A percentile compares a stretch with the other conserved stretches of the same genome.
These are phyloP conservation scores for Isurus oxyrinchus DNA, from an alignment of 2,113 vertebrate species.

Conservation along the genomic window DNA sequence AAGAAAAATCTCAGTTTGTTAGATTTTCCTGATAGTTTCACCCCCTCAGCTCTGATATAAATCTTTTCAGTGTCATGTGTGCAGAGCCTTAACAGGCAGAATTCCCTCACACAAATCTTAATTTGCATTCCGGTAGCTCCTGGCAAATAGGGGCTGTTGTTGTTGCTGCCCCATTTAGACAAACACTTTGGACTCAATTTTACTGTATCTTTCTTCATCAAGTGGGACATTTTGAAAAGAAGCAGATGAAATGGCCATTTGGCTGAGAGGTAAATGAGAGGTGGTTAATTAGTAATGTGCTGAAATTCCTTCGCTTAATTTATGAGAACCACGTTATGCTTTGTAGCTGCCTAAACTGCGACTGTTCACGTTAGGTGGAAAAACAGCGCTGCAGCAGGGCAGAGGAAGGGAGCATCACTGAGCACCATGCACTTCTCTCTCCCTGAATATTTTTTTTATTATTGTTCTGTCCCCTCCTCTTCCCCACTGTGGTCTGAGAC, in stretches of 20 bases:
- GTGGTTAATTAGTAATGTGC: conserved; percentile 15
- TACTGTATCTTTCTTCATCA: neutral
- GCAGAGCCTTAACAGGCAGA: conserved; percentile 23
- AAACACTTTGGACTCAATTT: conserved; percentile 26
- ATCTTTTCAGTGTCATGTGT: neutral
- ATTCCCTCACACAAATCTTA: neutral
- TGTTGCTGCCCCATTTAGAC: conserved; percentile 16
- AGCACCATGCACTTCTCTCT: conserved; percentile 35
- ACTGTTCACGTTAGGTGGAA: neutral
- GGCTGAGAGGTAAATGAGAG: conserved; percentile 40
- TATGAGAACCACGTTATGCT: accelerated
- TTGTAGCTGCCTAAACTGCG: neutral
- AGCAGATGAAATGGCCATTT: neutral
- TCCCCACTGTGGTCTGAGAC: neutral
- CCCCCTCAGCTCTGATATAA: neutral
- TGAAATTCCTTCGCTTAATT: conserved; percentile 22
- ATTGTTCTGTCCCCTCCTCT: neutral
- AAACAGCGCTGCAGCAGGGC: conserved; percentile 30
- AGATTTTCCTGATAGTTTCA: neutral
- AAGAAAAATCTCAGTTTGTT: neutral
- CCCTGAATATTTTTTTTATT: conserved; percentile 13
- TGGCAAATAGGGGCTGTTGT: neutral
- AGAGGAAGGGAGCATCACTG: conserved; percentile 2
- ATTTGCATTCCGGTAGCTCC: neutral
- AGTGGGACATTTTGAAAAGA: conserved; percentile 30